Evolutionary conservation across 2,797 vertebrate species (phyloP), one percentile per base, ranked within the genome.

Genomic region (Eremophila alpestris): DNA sequence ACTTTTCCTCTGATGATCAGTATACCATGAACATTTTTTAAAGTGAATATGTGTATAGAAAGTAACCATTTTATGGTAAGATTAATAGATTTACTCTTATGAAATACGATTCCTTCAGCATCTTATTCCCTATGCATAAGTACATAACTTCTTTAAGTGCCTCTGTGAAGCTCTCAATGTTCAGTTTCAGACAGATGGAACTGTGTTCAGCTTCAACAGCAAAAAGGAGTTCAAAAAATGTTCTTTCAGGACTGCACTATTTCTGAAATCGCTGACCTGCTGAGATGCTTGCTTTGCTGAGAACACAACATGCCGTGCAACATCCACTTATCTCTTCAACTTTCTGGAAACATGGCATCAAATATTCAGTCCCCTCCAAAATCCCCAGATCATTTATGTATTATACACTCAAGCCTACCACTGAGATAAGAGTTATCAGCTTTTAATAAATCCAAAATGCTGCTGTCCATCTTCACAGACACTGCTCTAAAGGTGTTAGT

Each of bases 241-340:
- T 81, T 87, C 73, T 81, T 92, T 55, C 59, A 52, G 51, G 85
- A 89, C 46, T 63, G 65, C 59, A 78, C 43, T 69, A 81, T 92
- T 92, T 93, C 81, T 75, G 82, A 89, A 92, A 92, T 87, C 40
- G 55, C 78, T 89, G 90, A 80, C 75, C 54, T 75, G 78, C 83
- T 87, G 78, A 93, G 92, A 85, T 68, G 73, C 73, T 87, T 88
- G 82, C 73, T 89, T 86, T 89, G 73, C 82, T 75, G 71, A 92
- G 68, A 48, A 52, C 46, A 91, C 64, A 93, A 77, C 40, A 68
- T 20, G 56, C 51, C 77, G 56, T 51, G 54, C 55, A 68, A 90
- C 78, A 91, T 67, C 75, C 58, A 87, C 51, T 87, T 60, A 41
- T 69, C 68, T 85, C 79, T 87, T 81, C 21, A 75, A 45, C 40